Evolutionary conservation across 2,888 invertebrate genomes (phyloP).

Genomic region (Netelia fuscicornis): DNA sequence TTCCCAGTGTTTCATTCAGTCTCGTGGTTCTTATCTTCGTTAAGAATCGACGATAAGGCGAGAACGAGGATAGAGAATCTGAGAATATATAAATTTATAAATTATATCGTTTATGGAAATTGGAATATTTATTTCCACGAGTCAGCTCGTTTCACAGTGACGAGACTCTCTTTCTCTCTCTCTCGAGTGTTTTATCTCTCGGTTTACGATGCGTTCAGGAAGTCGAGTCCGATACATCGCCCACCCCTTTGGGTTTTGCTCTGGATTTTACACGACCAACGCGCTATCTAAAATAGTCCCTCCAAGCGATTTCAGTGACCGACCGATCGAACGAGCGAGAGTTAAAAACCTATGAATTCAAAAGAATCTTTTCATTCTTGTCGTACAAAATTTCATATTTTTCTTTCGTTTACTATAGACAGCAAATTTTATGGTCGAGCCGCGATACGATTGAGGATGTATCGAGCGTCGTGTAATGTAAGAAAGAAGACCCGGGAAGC

Average conservation of each 20-base stretch:
- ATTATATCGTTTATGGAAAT: neutral
- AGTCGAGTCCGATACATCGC: constrained; percentile 71
- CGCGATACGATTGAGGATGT: neutral
- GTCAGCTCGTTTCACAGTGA: neutral
- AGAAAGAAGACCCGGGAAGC: constrained; percentile 2
- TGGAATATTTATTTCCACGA: neutral
- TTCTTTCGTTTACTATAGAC: neutral
- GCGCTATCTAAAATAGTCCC: constrained; percentile 42
- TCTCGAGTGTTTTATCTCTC: constrained; percentile 34
- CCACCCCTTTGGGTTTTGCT: constrained; percentile 60
- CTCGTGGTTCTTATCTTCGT: neutral
- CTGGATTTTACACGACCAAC: constrained; percentile 3
- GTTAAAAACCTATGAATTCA: neutral
- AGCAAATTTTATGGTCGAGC: neutral
- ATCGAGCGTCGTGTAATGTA: constrained; percentile 2
- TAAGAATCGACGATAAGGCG: neutral
- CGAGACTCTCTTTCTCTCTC: constrained; percentile 46
- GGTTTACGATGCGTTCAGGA: constrained; percentile 67
- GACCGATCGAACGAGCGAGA: neutral
- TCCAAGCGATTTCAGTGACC: constrained; percentile 4
- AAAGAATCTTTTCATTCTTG: constrained; percentile 7
- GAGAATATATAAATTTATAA: neutral
- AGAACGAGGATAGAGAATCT: too few species aligned
- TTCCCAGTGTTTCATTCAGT: neutral
- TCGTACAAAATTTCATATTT: neutral